These are phyloP conservation scores for Pristionchus japonicus DNA, from an alignment of 2,888 invertebrate species.

Conservation along the genomic window DNA sequence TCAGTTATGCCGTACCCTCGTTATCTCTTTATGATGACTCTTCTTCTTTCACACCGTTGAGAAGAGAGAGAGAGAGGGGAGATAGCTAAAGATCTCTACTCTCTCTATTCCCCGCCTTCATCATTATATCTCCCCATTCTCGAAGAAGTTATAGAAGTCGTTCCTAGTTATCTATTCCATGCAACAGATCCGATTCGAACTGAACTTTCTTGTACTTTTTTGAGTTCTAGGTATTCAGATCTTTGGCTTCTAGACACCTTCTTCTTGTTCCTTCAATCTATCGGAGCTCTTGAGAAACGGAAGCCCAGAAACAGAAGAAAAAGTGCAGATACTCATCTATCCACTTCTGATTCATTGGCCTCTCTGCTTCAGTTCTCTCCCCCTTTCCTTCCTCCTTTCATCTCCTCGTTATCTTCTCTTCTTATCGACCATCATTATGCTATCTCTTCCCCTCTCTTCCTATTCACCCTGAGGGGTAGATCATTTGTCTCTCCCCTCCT, in stretches of 20 bases:
- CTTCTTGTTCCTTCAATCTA: background rate
- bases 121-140: slow-evolving; percentile 17
- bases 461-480: no score
- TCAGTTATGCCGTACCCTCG: background rate
- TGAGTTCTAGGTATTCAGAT: no score
- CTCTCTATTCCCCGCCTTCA: background rate
- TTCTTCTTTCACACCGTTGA: background rate
- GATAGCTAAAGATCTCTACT: background rate
- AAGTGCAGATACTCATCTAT: background rate
- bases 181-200: background rate
- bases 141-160: background rate
- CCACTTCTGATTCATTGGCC: background rate
- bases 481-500: background rate
- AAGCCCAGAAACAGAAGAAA: no score
- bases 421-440: background rate
- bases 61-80: background rate
- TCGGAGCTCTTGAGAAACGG: no score
- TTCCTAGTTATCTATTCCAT: background rate
- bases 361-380: background rate
- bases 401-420: background rate
- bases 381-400: slow-evolving; percentile 6
- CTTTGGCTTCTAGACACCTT: background rate
- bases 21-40: slow-evolving; percentile 16
- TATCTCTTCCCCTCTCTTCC: background rate
- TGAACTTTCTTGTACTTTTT: no score